These are phyloP conservation scores for Syrista parreyssii DNA, from an alignment of 2,888 invertebrate genomes.

Conservation along the genomic window DNA sequence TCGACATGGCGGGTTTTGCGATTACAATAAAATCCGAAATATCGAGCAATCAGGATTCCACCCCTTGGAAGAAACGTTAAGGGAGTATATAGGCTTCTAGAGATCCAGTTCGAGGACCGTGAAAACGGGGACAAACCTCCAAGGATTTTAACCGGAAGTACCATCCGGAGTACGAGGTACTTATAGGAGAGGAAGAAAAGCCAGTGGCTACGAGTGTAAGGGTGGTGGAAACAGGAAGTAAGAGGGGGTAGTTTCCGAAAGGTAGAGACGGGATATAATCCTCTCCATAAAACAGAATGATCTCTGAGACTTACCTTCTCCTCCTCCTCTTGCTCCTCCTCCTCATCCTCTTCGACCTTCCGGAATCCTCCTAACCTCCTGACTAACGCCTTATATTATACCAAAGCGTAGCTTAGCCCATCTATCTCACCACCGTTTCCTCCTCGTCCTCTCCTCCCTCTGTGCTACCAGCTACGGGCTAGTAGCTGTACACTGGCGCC, in stretches of 20 bases:
- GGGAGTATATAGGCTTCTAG: not conserved
- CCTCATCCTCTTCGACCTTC: not conserved
- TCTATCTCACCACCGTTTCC: slow-evolving; percentile 39
- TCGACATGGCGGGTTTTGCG: slow-evolving; percentile 9
- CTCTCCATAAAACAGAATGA: slow-evolving; percentile 26
- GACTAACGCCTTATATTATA: slow-evolving; percentile 25
- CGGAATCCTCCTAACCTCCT: slow-evolving; percentile 25
- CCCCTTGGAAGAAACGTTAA: not conserved
- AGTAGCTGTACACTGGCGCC: not conserved
- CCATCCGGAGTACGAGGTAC: not conserved
- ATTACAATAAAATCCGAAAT: slow-evolving; percentile 20
- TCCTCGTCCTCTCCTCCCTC: slow-evolving; percentile 7
- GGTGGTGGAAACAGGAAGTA: not conserved
- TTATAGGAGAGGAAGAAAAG: not conserved
- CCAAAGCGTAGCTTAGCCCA: slow-evolving; percentile 19
- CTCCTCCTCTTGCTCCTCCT: not conserved
- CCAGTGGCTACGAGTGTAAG: not conserved
- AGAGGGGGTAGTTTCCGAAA: slow-evolving; percentile 3
- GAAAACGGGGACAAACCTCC: not conserved
- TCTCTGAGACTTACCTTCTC: slow-evolving; percentile 7
- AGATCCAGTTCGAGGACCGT: not conserved
- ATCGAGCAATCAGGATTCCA: not conserved
- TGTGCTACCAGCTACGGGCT: not conserved
- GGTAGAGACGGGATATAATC: slow-evolving; percentile 15
- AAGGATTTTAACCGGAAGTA: not conserved